These are phyloP conservation scores for Tapirus terrestris DNA, from an alignment of 2,113 vertebrate species.

Conservation along the genomic window DNA sequence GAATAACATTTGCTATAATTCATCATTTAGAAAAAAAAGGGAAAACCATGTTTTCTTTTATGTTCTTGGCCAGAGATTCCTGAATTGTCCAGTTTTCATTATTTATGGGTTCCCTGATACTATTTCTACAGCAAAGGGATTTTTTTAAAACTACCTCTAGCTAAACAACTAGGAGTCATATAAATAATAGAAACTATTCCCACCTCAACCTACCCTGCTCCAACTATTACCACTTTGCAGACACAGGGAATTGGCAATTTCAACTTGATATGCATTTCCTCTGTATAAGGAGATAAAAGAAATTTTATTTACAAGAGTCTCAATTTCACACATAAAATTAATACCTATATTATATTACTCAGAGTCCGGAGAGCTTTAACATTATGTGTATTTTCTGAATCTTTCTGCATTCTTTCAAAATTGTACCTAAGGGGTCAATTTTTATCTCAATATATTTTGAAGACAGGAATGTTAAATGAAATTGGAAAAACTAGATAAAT, in stretches of 20 bases:
- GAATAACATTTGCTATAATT: background rate
- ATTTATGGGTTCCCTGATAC: background rate
- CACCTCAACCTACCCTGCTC: background rate
- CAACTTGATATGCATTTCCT: background rate
- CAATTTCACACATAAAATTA: background rate
- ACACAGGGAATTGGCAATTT: background rate
- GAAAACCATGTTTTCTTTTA: background rate
- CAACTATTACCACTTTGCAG: background rate
- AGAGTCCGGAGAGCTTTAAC: background rate
- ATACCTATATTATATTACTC: background rate
- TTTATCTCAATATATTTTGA: constrained; percentile 38
- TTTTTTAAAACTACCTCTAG: background rate
- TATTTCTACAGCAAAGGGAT: background rate
- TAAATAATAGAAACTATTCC: constrained; percentile 34
- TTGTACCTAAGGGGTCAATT: background rate
- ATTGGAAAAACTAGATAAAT: constrained; percentile 20
- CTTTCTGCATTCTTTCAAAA: constrained; percentile 4
- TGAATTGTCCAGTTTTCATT: background rate
- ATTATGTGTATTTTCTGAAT: background rate
- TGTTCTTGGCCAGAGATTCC: background rate
- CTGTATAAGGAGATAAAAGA: background rate
- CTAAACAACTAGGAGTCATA: constrained; percentile 21
- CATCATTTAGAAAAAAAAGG: background rate
- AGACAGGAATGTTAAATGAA: background rate
- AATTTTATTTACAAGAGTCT: background rate